These are phyloP conservation scores for Crocallis elinguaria DNA, from an alignment of 2,888 invertebrate genomes.

Conservation along the genomic window DNA sequence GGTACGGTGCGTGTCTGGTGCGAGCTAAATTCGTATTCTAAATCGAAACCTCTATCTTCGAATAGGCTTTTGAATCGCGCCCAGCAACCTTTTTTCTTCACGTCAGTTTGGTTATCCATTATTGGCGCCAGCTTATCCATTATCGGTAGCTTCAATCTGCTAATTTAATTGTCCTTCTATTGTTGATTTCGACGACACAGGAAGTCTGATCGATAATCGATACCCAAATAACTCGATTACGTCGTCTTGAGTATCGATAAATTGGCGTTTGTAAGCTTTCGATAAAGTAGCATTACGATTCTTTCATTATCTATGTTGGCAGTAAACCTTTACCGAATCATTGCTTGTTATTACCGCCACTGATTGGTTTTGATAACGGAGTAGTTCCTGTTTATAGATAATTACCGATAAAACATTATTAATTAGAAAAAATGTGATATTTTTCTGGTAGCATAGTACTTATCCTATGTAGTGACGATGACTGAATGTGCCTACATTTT, in stretches of 20 bases:
- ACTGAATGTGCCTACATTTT: too few relatives aligned
- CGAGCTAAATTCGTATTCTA: slow-evolving; percentile 67
- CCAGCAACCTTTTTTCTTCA: slow-evolving; percentile 65
- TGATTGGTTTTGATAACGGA: slow-evolving; percentile 16
- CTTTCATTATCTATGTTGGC: slow-evolving; percentile 3
- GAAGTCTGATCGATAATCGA: slow-evolving; percentile 16
- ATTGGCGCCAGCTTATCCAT: slow-evolving; percentile 43
- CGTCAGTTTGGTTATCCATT: slow-evolving; percentile 25
- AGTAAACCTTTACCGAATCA: slow-evolving; percentile 13
- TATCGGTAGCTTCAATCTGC: slow-evolving; percentile 5
- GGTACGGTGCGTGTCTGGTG: slow-evolving; percentile 31
- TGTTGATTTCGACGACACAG: slow-evolving; percentile 10
- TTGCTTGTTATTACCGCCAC: slow-evolving; percentile 9
- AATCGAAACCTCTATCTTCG: slow-evolving; percentile 76
- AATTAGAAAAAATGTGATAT: neutral
- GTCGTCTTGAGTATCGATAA: slow-evolving; percentile 6
- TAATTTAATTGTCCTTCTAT: slow-evolving; percentile 7
- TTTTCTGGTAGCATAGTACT: slow-evolving; percentile 8
- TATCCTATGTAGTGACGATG: too few relatives aligned
- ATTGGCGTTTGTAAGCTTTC: slow-evolving; percentile 2
- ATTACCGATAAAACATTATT: slow-evolving; percentile 13
- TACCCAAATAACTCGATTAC: slow-evolving; percentile 29
- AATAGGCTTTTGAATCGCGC: slow-evolving; percentile 71
- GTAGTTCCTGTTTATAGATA: slow-evolving; percentile 23
- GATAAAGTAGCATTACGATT: slow-evolving; percentile 10